Evolutionary conservation across 2,797 vertebrate genomes (phyloP).

Genomic region (Jordanella pulchra): DNA sequence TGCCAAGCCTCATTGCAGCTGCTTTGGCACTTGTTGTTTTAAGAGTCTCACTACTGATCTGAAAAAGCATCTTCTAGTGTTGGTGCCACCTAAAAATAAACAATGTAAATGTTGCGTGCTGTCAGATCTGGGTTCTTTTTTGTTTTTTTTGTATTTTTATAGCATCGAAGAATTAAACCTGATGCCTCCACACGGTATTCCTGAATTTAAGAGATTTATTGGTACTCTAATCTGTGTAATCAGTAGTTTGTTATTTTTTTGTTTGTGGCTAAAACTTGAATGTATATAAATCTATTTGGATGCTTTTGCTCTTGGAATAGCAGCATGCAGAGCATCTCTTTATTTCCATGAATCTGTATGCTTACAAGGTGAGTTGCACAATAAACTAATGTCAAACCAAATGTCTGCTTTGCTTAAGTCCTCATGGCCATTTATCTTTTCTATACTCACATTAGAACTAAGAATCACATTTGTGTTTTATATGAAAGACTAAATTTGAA

Average conservation of each 20-base stretch:
- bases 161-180: conserved; percentile 44
- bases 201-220: conserved; percentile 54
- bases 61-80: conserved; percentile 43
- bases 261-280: conserved; percentile 79
- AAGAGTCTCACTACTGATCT: conserved; percentile 59
- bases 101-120: conserved; percentile 69
- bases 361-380: conserved; percentile 67
- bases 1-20: conserved; percentile 25
- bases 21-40: conserved; percentile 29
- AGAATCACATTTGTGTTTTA: not conserved
- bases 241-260: conserved; percentile 55
- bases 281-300: conserved; percentile 70
- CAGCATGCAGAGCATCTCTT: conserved; percentile 67
- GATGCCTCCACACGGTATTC: conserved; percentile 66
- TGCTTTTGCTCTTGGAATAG: conserved; percentile 64
- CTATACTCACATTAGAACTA: not conserved
- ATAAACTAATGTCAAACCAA: conserved; percentile 71
- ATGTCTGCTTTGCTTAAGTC: conserved; percentile 5
- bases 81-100: conserved; percentile 63
- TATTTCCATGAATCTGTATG: conserved; percentile 70
- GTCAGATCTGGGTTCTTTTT: conserved; percentile 34
- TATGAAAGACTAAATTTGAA: not conserved
- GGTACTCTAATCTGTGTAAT: conserved; percentile 63
- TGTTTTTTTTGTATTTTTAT: conserved; percentile 67
- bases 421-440: not conserved